Base-by-base conservation (phyloP, 2,797 vertebrate genomes). In the Acipenser ruthenus region DNA sequence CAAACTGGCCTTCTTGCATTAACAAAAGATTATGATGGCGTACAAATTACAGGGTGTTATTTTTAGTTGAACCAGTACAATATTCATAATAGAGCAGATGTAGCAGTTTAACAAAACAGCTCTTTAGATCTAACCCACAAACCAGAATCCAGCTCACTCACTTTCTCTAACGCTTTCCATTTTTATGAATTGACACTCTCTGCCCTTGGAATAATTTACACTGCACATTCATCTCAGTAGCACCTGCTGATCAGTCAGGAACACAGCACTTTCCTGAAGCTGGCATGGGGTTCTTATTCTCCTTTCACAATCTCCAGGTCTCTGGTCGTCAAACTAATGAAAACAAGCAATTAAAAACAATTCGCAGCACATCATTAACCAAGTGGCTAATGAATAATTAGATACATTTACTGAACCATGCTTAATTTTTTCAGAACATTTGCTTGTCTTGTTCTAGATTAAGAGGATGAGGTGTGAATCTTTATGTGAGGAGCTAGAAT, bases 221-320 rank as follows among this genome's bases (percentile, higher is more conserved):
- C 88, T 83, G 83, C 79, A 84, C 88, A 89, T 93, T 96, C 92
- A 94, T 93, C 89, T 90, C 85, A 68, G 72, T 77, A 88, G 86
- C 92, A 93, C 92, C 93, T 93, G 93, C 93, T 93, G 93, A 93
- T 90, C 84, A 89, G 91, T 90, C 86, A 88, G 90, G 93, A 94
- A 93, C 91, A 92, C 91, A 89, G 91, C 89, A 91, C 94, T 90
- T 86, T 89, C 82, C 87, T 80, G 79, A 83, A 86, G 87, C 86
- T 79, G 74, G 79, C 83, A 86, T 80, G 78, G 84, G 87, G 76
- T 70, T 77, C 78, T 75, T 85, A 86, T 92, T 91, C 91, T 90
- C 86, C 85, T 72, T 71, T 78, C 70, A 73, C 72, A 67, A 76
- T 78, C 79, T 81, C 77, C 78, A 73, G 84, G 82, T 83, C 85